Evolutionary conservation across 2,113 vertebrate genomes (phyloP).

Genomic region (Anarrhichthys ocellatus): DNA sequence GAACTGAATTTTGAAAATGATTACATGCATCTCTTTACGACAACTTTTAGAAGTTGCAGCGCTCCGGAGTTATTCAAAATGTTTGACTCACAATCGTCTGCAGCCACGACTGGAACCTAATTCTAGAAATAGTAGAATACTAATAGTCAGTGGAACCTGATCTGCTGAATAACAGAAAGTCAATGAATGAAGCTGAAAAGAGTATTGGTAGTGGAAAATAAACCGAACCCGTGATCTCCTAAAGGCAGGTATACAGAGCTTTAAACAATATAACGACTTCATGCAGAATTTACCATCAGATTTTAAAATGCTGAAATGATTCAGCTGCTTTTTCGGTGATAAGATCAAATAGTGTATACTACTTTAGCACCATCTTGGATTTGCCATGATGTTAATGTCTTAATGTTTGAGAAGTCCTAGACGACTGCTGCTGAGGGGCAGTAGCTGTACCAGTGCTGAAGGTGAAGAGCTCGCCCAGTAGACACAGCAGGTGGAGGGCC

Average conservation of each 20-base stretch:
- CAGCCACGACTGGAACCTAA: too few relatives aligned
- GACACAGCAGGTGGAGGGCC: slow-evolving; percentile 89
- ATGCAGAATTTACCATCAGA: background rate
- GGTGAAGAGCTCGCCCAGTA: slow-evolving; percentile 88
- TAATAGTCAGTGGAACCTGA: too few relatives aligned
- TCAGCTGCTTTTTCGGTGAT: too few relatives aligned
- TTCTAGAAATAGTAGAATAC: too few relatives aligned
- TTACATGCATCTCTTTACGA: background rate
- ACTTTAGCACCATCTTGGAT: background rate
- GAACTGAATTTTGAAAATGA: too few relatives aligned
- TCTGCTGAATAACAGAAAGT: too few relatives aligned
- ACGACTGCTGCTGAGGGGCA: background rate
- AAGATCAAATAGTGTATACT: too few relatives aligned
- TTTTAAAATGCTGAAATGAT: background rate
- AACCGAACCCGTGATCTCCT: background rate
- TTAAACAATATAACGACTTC: background rate
- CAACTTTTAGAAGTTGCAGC: too few relatives aligned
- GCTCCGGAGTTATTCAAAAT: too few relatives aligned
- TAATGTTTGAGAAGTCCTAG: background rate
- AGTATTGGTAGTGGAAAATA: background rate
- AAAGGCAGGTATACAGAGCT: background rate
- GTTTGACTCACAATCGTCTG: too few relatives aligned
- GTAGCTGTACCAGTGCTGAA: slow-evolving; percentile 78
- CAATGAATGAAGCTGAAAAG: too few relatives aligned
- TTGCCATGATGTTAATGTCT: background rate